Base-by-base conservation (phyloP, 2,797 vertebrate species). In the Muscicapa striata region DNA sequence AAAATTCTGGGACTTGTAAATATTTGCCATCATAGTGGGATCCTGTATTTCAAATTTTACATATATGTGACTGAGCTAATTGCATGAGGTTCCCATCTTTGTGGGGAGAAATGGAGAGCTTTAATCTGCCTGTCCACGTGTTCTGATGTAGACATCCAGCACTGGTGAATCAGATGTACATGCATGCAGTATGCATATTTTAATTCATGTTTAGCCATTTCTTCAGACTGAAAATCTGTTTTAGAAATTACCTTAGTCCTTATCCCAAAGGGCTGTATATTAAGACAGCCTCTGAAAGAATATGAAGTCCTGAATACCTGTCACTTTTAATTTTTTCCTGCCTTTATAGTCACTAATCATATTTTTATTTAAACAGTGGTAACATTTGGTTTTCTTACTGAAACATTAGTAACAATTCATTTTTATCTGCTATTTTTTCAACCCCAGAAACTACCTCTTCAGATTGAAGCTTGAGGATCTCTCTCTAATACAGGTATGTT, bases 401-500 rank as follows among this genome's bases (percentile, higher is more conserved):
- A 87, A 87, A 20, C 10, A 38, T 27, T 51, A 66, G 3, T 87
- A 76, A 64, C 30, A 67, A 59, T 40, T n/a, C 13, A 27, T 45
- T 67, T 83, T 76, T 86, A 46, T 79, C 17, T 58, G 5, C 6
- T 86, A 0, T 95, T 96, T 96, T 76, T 88, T 95, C 92, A 92
- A 85, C 91, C 87, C 66, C 97, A 99, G 99, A 98, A 99, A 99
- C 98, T 98, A 99, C 97, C 99, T 99, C 98, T 99, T 99, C 98
- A 98, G 99, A 95, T 97, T 99, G 82, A 98, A 97, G 95, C 98
- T 99, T 84, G 99, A 99, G 90, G 98, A 99, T 97, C 98, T 99
- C 93, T 98, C 99, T 95, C 98, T 99, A 89, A 99, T 99, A 97
- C 99, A 99, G 99, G 99, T 99, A 98, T 95, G 98, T 97, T 93